Percentiles rank a stretch among this genome's conserved stretches.
phyloP scores from a whole-genome alignment of 64 coral and sea anemone genomes.

The Actinia tenebrosa region DNA sequence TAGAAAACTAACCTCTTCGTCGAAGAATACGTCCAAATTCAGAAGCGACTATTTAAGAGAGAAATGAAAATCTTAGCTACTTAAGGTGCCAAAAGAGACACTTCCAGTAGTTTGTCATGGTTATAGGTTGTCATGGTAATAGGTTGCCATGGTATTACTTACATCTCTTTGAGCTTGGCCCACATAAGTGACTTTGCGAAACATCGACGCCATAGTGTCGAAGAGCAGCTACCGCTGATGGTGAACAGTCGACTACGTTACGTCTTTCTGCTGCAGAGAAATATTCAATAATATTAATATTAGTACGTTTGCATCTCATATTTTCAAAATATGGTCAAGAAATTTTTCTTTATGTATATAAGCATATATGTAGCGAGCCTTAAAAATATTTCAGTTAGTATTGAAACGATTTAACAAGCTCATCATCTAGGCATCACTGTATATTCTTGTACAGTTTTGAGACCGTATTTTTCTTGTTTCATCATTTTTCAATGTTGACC shows the following conservation, averaged over 20 bases:
- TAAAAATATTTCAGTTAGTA: too few species aligned
- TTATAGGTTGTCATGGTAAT: too few species aligned
- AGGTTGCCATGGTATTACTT: background rate
- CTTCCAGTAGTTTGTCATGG: too few species aligned
- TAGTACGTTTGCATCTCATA: too few species aligned
- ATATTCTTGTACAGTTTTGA: too few species aligned
- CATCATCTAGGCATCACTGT: too few species aligned
- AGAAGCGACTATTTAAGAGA: background rate
- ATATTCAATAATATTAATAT: background rate
- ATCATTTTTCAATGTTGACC: too few species aligned
- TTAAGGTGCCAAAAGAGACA: background rate
- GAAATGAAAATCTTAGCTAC: background rate
- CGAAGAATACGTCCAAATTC: slow-evolving; percentile 8
- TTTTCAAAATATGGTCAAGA: too few species aligned
- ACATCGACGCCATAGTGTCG: slow-evolving; percentile 7
- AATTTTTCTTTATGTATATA: too few species aligned
- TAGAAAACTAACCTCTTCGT: background rate
- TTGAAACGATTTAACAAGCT: too few species aligned
- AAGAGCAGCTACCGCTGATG: slow-evolving; percentile 7
- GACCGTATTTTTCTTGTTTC: too few species aligned
- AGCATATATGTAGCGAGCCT: too few species aligned
- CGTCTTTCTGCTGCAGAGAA: slow-evolving; percentile 3
- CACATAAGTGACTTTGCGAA: slow-evolving; percentile 13
- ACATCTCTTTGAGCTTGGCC: slow-evolving; percentile 18
- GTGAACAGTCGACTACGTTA: background rate